Evolutionary conservation across 2,888 invertebrate species (phyloP).

Genomic region (Anagyrus pseudococci): DNA sequence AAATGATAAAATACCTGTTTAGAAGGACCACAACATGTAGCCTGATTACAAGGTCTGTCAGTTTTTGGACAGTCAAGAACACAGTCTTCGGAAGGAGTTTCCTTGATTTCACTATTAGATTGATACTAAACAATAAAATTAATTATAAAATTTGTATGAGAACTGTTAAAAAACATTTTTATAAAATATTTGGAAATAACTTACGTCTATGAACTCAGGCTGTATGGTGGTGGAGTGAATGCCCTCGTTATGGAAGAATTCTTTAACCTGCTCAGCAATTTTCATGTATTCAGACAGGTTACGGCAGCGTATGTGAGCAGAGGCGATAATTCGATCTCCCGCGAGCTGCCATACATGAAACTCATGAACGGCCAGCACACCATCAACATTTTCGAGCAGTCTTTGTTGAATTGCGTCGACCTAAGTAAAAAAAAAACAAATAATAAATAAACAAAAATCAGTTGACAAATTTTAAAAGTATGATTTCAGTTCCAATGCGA

Average conservation of each 20-base stretch:
- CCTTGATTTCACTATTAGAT: conserved; percentile 61
- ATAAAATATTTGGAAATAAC: conserved; percentile 9
- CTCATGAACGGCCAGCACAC: conserved; percentile 95
- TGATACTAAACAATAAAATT: conserved; percentile 58
- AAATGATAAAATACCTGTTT: conserved; percentile 68
- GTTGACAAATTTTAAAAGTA: not conserved
- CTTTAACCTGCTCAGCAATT: conserved; percentile 94
- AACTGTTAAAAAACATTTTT: not conserved
- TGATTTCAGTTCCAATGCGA: conserved; percentile 24
- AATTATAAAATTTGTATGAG: too few relatives aligned
- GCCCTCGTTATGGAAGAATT: conserved; percentile 97
- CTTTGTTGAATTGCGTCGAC: conserved; percentile 91
- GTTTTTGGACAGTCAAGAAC: conserved; percentile 88
- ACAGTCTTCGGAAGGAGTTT: conserved; percentile 70
- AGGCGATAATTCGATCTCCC: conserved; percentile 95
- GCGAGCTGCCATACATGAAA: conserved; percentile 99
- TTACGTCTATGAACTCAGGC: conserved; percentile 93
- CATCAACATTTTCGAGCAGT: conserved; percentile 87
- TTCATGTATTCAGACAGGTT: conserved; percentile 97
- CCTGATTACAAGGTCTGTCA: conserved; percentile 81
- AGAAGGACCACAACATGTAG: conserved; percentile 87
- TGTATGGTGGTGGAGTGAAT: conserved; percentile 99
- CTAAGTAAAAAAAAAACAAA: conserved; percentile 56
- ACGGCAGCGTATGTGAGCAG: conserved; percentile 94
- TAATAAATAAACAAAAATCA: conserved; percentile 24